Evolutionary conservation across 2,113 vertebrate species (phyloP).

Genomic region (Pseudopodoces humilis): DNA sequence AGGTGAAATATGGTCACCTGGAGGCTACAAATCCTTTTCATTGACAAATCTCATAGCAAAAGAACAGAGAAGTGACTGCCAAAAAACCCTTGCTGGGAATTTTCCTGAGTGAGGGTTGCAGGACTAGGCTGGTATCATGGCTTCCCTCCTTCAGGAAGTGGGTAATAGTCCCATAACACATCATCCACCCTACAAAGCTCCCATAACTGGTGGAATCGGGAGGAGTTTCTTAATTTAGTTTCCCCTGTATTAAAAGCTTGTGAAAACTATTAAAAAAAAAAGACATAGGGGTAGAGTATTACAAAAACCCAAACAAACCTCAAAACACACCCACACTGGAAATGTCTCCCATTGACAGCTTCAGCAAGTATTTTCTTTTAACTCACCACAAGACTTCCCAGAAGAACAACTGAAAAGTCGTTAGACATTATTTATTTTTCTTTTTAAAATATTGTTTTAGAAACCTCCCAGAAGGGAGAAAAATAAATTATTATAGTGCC

Average conservation of each 20-base stretch:
- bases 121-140: background rate
- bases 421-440: slow-evolving; percentile 46
- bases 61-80: background rate
- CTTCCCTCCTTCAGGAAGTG: background rate
- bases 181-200: background rate
- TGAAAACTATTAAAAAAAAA: background rate
- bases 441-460: slow-evolving; percentile 30
- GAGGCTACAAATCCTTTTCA: background rate
- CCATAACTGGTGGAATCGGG: background rate
- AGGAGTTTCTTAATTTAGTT: background rate
- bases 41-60: background rate
- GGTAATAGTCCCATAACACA: background rate
- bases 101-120: background rate
- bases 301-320: slow-evolving; percentile 42
- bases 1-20: background rate
- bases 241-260: background rate
- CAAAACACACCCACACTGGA: slow-evolving; percentile 30
- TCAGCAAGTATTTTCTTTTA: slow-evolving; percentile 37
- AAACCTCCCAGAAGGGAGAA: slow-evolving; percentile 17
- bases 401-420: slow-evolving; percentile 28
- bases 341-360: slow-evolving; percentile 32
- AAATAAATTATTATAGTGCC: slow-evolving; percentile 32
- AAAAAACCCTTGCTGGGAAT: background rate
- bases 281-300: background rate
- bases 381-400: slow-evolving; percentile 38